Evolutionary conservation across 2,888 invertebrate genomes (phyloP), one percentile per base, ranked within the genome.

Genomic region (Cephus pygmeus): DNA sequence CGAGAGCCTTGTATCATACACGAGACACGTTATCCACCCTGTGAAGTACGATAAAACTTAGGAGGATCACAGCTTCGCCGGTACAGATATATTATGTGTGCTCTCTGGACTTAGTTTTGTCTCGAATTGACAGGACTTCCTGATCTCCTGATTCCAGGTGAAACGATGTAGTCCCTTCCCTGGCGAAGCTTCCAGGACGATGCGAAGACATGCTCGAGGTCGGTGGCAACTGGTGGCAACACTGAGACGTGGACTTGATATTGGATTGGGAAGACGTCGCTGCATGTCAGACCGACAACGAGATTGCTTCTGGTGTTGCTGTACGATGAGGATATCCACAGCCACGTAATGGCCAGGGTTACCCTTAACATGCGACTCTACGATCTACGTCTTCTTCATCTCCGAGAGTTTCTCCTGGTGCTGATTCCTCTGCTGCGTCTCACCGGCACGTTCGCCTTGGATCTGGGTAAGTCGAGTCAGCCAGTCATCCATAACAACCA

Each of bases 311-410:
- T 30, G 69, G 40, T 73, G 84, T 84, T 85, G 86, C 85, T 86
- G 84, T 87, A 88, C 88, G 86, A 90, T 88, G 90, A 85, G 83
- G 78, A 78, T 69, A 56, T 78, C 75, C 84, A 84, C 84, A 85
- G 80, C 83, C 86, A 84, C 85, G 86, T 85, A 87, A 86, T 85
- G 85, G 84, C 85, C 85, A 85, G 69, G 75, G 76, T 78, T 68
- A 76, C 68, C 78, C 73, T 85, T 87, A 90, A 88, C 87, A 91
- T 91, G 91, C 88, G 85, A 84, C 84, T 83, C 86, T 85, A 84
- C 85, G 84, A 82, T 83, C 84, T 82, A 80, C 84, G 80, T 78
- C 81, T 84, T 83, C 85, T 82, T 81, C 85, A 87, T 82, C 86
- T 87, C 82, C 85, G 86, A 79, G 83, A 86, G 83, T 83, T 90